Evolutionary conservation across 2,113 vertebrate genomes (phyloP).

Genomic region (Cichladusa arquata): DNA sequence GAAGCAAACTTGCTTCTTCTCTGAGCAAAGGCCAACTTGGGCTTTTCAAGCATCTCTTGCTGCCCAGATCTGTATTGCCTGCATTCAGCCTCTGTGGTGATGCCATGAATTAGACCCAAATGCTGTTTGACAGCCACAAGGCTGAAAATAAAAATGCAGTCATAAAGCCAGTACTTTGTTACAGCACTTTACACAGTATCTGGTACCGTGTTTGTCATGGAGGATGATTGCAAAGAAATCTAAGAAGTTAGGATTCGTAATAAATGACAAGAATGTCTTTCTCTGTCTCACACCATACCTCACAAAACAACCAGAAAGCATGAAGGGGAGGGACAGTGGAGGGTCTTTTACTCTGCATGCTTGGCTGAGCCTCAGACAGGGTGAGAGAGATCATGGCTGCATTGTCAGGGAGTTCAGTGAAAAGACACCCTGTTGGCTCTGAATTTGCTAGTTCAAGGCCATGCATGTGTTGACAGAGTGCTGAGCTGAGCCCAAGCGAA

Average conservation of each 20-base stretch:
- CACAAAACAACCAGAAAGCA: neutral
- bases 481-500: neutral
- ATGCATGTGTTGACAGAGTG: neutral
- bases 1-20: neutral
- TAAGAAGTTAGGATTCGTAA: neutral
- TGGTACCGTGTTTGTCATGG: neutral
- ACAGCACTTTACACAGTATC: neutral
- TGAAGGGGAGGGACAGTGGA: neutral
- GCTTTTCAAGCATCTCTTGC: neutral
- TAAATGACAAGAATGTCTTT: neutral
- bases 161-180: neutral
- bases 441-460: neutral
- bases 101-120: neutral
- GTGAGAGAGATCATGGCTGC: neutral
- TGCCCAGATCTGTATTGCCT: neutral
- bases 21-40: neutral
- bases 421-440: slow-evolving; percentile 21
- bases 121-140: neutral
- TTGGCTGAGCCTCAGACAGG: slow-evolving; percentile 21
- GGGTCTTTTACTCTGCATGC: neutral
- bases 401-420: neutral
- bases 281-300: neutral
- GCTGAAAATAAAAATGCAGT: neutral
- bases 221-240: neutral
- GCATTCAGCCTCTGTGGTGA: neutral